These are phyloP conservation scores for Aricia agestis DNA, from an alignment of 1,140 invertebrate species.

Conservation along the genomic window DNA sequence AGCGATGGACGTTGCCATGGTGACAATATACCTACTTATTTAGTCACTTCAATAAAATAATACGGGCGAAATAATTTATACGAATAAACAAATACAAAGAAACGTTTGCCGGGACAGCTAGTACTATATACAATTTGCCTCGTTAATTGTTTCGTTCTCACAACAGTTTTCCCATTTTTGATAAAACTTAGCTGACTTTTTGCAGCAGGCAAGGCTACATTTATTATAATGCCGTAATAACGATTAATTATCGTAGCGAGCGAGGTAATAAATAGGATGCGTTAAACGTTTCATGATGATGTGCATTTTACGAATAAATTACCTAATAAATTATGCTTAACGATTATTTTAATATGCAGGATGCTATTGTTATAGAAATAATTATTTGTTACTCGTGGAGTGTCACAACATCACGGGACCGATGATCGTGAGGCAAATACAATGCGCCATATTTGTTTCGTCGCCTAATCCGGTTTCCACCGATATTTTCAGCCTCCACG, in stretches of 20 bases:
- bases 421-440: not conserved
- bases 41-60: no score
- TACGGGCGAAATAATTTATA: no score
- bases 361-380: not conserved
- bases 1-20: no score
- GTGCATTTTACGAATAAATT: not conserved
- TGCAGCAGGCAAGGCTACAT: not conserved
- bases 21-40: no score
- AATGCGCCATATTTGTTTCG: not conserved
- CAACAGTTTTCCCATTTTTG: not conserved
- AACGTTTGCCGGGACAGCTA: no score
- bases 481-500: not conserved
- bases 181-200: not conserved
- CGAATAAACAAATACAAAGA: no score
- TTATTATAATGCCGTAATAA: not conserved
- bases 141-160: no score
- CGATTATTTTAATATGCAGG: not conserved
- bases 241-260: not conserved
- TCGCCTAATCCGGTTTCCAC: not conserved
- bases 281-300: not conserved
- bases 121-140: no score
- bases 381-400: not conserved
- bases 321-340: not conserved
- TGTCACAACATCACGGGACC: not conserved
- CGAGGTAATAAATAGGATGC: not conserved